Conservation (phyloP, 2,888 invertebrate genomes). For the Drosophila seclusa region DNA sequence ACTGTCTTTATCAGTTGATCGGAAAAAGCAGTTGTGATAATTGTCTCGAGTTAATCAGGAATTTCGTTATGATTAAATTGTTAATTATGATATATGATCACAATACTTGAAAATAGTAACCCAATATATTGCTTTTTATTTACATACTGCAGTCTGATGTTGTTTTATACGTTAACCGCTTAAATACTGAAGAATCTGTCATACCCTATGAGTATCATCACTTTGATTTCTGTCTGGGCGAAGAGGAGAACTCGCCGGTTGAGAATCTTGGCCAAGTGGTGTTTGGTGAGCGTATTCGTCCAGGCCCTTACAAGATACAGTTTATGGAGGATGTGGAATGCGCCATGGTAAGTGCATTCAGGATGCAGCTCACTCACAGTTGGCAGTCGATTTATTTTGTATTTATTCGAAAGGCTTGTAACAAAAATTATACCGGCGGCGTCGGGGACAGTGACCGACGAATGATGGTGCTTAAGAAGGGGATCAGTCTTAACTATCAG, state of each 20-base stretch:
- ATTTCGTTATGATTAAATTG: background rate
- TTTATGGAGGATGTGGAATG: slow-evolving; percentile 91
- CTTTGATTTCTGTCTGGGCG: slow-evolving; percentile 96
- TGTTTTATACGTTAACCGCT: slow-evolving; percentile 95
- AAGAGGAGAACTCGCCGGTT: slow-evolving; percentile 93
- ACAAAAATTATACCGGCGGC: slow-evolving; percentile 89
- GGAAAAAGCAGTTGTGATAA: slow-evolving; percentile 8
- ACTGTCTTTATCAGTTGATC: slow-evolving; percentile 12
- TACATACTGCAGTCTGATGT: slow-evolving; percentile 90
- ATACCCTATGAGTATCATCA: slow-evolving; percentile 99
- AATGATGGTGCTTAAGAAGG: slow-evolving; percentile 93
- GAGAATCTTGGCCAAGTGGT: slow-evolving; percentile 99
- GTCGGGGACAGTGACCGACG: slow-evolving; percentile 88
- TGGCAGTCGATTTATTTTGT: background rate
- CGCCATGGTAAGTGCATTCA: slow-evolving; percentile 82
- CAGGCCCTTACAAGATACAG: slow-evolving; percentile 95
- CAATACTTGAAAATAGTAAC: background rate
- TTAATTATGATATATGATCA: background rate
- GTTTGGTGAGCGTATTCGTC: slow-evolving; percentile 98
- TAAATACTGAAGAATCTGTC: slow-evolving; percentile 99
- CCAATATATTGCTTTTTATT: background rate
- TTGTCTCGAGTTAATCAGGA: background rate
- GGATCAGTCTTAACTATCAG: slow-evolving; percentile 97
- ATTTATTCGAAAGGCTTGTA: slow-evolving; percentile 85
- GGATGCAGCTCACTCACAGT: background rate